These are phyloP conservation scores for Orius insidiosus DNA, from an alignment of 1,140 invertebrate genomes.

Conservation along the genomic window DNA sequence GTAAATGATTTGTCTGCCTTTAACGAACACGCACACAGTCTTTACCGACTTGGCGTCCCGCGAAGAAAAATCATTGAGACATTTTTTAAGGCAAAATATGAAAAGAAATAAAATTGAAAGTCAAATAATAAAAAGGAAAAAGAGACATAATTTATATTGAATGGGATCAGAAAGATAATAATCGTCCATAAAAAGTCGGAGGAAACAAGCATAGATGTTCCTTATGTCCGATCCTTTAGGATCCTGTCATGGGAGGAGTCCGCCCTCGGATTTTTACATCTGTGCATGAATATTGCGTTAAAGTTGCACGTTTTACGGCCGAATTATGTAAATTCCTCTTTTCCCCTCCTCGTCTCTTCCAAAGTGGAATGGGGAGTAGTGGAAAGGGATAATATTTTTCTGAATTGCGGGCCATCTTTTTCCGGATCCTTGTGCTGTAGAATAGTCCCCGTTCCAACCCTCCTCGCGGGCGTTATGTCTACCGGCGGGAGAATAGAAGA, in stretches of 20 bases:
- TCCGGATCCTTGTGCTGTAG: slow-evolving; percentile 6
- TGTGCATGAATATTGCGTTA: slow-evolving; percentile 18
- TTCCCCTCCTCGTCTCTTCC: background rate
- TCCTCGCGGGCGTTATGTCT: too few species aligned
- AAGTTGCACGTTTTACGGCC: slow-evolving; percentile 16
- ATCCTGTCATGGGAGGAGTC: background rate
- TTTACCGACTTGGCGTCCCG: too few species aligned
- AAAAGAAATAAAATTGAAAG: slow-evolving; percentile 1
- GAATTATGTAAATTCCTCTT: slow-evolving; percentile 18
- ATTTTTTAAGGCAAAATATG: background rate
- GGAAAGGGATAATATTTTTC: slow-evolving; percentile 19
- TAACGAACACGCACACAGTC: too few species aligned
- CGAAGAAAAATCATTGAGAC: too few species aligned
- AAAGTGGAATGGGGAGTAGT: too few species aligned
- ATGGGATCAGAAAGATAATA: background rate
- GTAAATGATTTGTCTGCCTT: too few species aligned
- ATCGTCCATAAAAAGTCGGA: slow-evolving; percentile 4
- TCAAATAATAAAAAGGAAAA: background rate
- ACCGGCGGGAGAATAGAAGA: too few species aligned
- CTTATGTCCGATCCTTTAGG: slow-evolving; percentile 6
- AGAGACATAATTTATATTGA: slow-evolving; percentile 6
- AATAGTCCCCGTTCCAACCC: too few species aligned
- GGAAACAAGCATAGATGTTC: slow-evolving; percentile 12
- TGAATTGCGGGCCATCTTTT: slow-evolving; percentile 16
- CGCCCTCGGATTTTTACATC: slow-evolving; percentile 17